Percentiles rank a stretch among this genome's conserved stretches.
Evolutionary conservation across 2,888 invertebrate genomes (phyloP).

Genomic region (Hartigia nigra): DNA sequence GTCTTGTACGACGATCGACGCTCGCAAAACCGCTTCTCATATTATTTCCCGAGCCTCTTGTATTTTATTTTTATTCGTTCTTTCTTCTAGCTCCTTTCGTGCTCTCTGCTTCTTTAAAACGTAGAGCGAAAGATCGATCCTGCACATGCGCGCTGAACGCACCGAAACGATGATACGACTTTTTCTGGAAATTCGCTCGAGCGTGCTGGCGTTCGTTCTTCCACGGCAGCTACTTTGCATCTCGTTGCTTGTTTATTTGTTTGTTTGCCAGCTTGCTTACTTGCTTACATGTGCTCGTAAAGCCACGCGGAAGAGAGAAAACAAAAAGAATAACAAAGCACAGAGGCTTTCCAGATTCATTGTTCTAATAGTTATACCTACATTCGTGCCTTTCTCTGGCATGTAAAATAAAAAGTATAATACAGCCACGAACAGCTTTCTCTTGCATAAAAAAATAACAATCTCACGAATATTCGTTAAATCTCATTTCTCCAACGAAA

Average conservation of each 20-base stretch:
- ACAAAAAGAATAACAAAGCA: not conserved
- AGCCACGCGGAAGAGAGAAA: not conserved
- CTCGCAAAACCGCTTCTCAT: constrained; percentile 34
- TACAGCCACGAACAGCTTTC: not conserved
- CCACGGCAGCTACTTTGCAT: not conserved
- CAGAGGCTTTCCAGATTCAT: not conserved
- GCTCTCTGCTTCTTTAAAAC: not conserved
- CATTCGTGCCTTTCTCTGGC: not conserved
- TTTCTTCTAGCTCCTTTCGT: not conserved
- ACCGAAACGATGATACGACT: constrained; percentile 34
- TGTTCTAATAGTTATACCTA: not conserved
- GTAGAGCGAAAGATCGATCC: not conserved
- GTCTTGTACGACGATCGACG: constrained; percentile 45
- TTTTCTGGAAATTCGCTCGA: constrained; percentile 44
- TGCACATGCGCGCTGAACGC: constrained; percentile 34
- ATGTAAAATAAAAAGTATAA: not conserved
- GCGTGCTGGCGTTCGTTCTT: not conserved
- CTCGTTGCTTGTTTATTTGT: not conserved
- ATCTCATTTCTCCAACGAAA: constrained; percentile 5
- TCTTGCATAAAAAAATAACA: not conserved
- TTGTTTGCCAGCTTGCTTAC: not conserved
- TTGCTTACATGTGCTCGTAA: not conserved
- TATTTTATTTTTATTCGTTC: constrained; percentile 7
- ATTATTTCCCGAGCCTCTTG: constrained; percentile 25
- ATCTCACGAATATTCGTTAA: not conserved